These are phyloP conservation scores for Clivina fossor DNA, from an alignment of 2,888 invertebrate species.

Conservation along the genomic window DNA sequence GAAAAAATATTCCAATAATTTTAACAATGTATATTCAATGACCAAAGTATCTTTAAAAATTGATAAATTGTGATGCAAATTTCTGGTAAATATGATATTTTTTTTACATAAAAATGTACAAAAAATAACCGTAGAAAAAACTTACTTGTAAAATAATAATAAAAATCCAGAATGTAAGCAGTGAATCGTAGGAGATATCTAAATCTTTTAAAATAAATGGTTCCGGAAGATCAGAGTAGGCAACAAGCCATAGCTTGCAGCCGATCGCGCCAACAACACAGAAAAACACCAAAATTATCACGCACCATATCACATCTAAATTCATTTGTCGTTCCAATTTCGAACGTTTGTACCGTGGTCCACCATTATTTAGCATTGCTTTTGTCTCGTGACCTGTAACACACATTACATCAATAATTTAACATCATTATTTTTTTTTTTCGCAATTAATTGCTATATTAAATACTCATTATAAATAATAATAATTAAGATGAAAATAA, in stretches of 20 bases:
- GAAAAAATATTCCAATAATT: too few relatives aligned
- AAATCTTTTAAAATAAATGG: slow-evolving; percentile 68
- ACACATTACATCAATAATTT: slow-evolving; percentile 9
- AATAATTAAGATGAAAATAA: slow-evolving; percentile 1
- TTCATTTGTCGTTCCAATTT: slow-evolving; percentile 93
- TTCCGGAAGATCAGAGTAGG: slow-evolving; percentile 59
- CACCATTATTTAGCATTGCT: slow-evolving; percentile 96
- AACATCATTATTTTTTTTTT: background rate
- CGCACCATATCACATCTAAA: slow-evolving; percentile 95
- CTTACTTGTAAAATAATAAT: slow-evolving; percentile 88
- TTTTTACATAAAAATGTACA: too few relatives aligned
- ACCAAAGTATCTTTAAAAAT: too few relatives aligned
- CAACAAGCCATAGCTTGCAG: slow-evolving; percentile 81
- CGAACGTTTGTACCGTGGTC: slow-evolving; percentile 91
- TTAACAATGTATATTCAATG: too few relatives aligned
- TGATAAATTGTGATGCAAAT: too few relatives aligned
- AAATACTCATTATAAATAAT: slow-evolving; percentile 1
- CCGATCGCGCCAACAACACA: slow-evolving; percentile 91
- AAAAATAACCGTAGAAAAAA: too few relatives aligned
- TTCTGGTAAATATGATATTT: background rate
- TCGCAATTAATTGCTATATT: background rate
- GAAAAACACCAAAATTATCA: slow-evolving; percentile 83
- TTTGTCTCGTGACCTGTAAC: slow-evolving; percentile 89
- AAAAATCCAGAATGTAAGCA: slow-evolving; percentile 92
- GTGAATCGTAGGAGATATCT: slow-evolving; percentile 58